Conservation (phyloP, 2,888 invertebrate species). For the Ophioninae sp. region DNA sequence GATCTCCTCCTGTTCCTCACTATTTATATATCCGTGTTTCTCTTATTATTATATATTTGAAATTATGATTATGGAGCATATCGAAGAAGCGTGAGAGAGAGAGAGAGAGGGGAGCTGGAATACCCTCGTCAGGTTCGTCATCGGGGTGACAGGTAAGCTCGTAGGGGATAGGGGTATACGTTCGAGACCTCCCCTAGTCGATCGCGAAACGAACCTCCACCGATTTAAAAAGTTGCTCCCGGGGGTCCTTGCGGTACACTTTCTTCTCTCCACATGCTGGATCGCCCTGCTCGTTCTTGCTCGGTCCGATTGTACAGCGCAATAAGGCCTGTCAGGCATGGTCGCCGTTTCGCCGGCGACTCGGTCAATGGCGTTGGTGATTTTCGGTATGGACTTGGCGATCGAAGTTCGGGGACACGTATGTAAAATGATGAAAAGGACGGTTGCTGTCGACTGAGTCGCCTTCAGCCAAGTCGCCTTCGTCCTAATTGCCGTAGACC, state of each 20-base stretch:
- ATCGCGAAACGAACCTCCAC: slow-evolving; percentile 53
- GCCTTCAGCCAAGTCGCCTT: no score
- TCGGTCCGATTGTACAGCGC: no score
- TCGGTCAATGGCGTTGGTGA: no score
- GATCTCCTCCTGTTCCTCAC: slow-evolving; percentile 15
- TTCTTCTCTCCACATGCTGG: neutral
- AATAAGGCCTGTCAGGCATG: no score
- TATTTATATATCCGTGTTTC: neutral
- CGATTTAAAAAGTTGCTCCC: slow-evolving; percentile 64
- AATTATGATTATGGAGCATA: slow-evolving; percentile 58
- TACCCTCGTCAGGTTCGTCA: slow-evolving; percentile 80
- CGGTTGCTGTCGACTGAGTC: no score
- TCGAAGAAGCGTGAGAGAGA: slow-evolving; percentile 30
- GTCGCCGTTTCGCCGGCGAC: no score
- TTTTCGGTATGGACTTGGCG: no score
- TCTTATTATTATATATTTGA: slow-evolving; percentile 23
- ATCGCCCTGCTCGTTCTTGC: no score
- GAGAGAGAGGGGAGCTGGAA: slow-evolving; percentile 45
- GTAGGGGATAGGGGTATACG: slow-evolving; percentile 42
- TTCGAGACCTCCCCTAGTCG: slow-evolving; percentile 47
- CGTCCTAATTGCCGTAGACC: no score
- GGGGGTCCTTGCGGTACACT: slow-evolving; percentile 13
- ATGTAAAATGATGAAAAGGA: no score
- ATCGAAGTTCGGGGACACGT: no score
- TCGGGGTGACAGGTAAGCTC: slow-evolving; percentile 78